Evolutionary conservation across 2,113 vertebrate species (phyloP).

Genomic region (Chloropsis hardwickii): DNA sequence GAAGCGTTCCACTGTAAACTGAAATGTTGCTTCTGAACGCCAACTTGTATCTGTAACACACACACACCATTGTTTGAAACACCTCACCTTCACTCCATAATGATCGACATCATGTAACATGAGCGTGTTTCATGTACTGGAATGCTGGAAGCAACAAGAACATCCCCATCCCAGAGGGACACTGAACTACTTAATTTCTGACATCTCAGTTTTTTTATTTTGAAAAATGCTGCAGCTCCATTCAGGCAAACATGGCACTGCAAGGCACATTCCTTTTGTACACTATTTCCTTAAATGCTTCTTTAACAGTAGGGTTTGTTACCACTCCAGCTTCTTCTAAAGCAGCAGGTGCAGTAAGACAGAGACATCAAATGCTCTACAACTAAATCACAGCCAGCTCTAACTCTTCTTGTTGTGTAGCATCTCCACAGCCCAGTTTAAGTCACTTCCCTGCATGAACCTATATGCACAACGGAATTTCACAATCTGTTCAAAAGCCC

Average conservation of each 20-base stretch:
- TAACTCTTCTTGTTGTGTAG: background rate
- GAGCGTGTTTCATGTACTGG: background rate
- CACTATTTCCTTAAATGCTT: background rate
- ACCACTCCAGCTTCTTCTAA: background rate
- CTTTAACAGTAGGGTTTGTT: background rate
- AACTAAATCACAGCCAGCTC: background rate
- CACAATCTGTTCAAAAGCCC: background rate
- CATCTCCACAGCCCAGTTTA: background rate
- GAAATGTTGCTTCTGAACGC: conserved; percentile 97
- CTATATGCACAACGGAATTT: background rate
- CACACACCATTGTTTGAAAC: background rate
- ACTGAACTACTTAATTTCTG: background rate
- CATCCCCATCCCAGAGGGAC: background rate
- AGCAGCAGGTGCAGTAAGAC: background rate
- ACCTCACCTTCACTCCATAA: background rate
- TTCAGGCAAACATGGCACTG: background rate
- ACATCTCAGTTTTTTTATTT: background rate
- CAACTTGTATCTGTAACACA: conserved; percentile 90
- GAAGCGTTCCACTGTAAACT: conserved; percentile 96
- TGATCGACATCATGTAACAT: accelerated
- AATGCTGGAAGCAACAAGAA: background rate
- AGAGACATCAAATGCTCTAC: background rate
- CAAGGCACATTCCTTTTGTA: accelerated
- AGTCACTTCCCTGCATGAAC: background rate
- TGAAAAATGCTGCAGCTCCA: background rate